These are phyloP conservation scores for Allygus modestus DNA, from an alignment of 2,888 invertebrate species.

Conservation along the genomic window DNA sequence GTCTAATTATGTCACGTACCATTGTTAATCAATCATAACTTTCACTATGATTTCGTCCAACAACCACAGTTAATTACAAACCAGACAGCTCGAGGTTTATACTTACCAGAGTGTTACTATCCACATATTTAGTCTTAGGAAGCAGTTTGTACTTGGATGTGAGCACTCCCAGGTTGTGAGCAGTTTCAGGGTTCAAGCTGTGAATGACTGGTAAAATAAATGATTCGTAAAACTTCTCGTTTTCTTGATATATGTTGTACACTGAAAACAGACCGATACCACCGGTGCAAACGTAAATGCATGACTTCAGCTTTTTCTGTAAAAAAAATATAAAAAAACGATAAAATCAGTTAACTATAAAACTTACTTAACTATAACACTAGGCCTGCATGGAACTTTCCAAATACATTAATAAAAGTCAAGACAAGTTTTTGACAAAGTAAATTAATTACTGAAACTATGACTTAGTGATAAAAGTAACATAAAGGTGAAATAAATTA, in stretches of 20 bases:
- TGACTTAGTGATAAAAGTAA: too few species aligned
- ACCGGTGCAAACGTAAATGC: constrained; percentile 81
- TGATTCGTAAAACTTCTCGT: constrained; percentile 87
- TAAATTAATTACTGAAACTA: too few species aligned
- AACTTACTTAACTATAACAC: too few species aligned
- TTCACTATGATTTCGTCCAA: too few species aligned
- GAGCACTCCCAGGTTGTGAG: constrained; percentile 88
- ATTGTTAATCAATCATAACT: too few species aligned
- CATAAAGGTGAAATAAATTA: too few species aligned
- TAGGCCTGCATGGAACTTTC: too few species aligned
- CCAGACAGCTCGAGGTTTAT: too few species aligned
- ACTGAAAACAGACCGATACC: constrained; percentile 82
- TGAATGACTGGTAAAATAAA: constrained; percentile 85
- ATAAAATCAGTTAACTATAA: not conserved
- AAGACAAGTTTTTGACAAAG: too few species aligned
- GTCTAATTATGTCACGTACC: too few species aligned
- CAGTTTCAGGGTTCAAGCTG: constrained; percentile 86
- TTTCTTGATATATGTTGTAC: constrained; percentile 84
- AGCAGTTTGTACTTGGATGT: constrained; percentile 87
- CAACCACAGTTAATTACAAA: too few species aligned
- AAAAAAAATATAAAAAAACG: constrained; percentile 53
- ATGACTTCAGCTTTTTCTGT: constrained; percentile 83
- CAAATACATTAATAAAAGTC: too few species aligned
- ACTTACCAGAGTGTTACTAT: constrained; percentile 82
- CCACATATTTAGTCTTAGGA: constrained; percentile 79